These are phyloP conservation scores for Darevskia mixta DNA, from an alignment of 2,797 vertebrate genomes.

Conservation along the genomic window DNA sequence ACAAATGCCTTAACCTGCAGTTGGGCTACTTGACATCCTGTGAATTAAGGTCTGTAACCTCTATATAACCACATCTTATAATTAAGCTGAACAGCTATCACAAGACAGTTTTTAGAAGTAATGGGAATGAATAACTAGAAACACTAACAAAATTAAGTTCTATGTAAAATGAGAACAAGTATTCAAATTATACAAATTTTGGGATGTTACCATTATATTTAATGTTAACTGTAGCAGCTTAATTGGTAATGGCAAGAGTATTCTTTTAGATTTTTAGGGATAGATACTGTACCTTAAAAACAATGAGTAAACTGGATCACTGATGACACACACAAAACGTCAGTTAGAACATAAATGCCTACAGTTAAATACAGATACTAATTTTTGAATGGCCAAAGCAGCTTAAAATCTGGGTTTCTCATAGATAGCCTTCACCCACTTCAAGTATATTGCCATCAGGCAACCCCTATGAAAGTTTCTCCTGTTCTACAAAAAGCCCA, in stretches of 20 bases:
- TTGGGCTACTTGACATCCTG: background rate
- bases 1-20: background rate
- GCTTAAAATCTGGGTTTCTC: constrained; percentile 16
- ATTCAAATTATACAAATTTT: background rate
- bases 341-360: background rate
- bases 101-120: background rate
- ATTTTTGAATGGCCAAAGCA: background rate
- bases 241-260: constrained; percentile 4
- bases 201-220: background rate
- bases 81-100: background rate
- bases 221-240: constrained; percentile 2
- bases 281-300: background rate
- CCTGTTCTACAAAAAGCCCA: background rate
- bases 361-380: background rate
- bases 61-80: background rate
- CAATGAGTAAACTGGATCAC: background rate
- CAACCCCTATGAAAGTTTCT: background rate
- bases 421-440: constrained; percentile 9
- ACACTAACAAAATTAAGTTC: background rate
- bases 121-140: background rate
- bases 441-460: background rate
- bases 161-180: background rate
- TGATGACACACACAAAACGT: background rate
- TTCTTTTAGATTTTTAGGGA: constrained; percentile 1
- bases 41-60: background rate